Base-by-base conservation (phyloP, 2,797 vertebrate genomes). In the Tangara arthus region DNA sequence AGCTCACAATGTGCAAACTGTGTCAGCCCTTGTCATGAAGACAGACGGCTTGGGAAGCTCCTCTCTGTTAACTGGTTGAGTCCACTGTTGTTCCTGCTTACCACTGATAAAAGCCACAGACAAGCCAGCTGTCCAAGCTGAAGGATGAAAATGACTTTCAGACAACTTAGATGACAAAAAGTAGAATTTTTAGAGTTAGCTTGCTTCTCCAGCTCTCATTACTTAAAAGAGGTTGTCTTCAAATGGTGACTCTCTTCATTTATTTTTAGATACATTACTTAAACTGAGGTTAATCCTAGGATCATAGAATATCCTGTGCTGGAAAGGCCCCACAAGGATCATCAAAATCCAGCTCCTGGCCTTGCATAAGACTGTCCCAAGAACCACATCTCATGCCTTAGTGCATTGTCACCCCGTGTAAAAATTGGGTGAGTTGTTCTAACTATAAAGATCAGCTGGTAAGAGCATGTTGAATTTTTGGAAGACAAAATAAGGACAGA, bases 31-130 rank as follows among this genome's bases (percentile, higher is more conserved):
- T 53, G 17, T 30, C 72, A 69, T 27, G 39, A 78, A 59, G 59
- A 78, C 24, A 2, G 39, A 61, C 35, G 49, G 23, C 23, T 73
- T 2, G 1, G 70, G 37, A 94, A 93, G 12, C 22, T 82, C 24
- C 20, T 73, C 16, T 47, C 15, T 52, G 1, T 60, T 53, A 60
- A 23, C 3, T 55, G 44, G 5, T 49, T 73, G 73, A 87, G 24
- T 63, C 26, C 21, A 34, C 15, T 34, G 15, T 6, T 37, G 32
- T 11, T 65, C 8, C 28, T 35, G 13, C 17, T 78, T 78, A 69
- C 30, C 41, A 26, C 4, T 0, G 0, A 26, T 13, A 60, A 63
- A 34, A 90, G 42, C 27, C 18, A 82, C 34, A 4, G 12, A 55
- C 4, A 24, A 9, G 9, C 1, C 30, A 49, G 30, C 8, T 3